phyloP scores from a whole-genome alignment of 2,113 vertebrate genomes.

The Thalassarche chlororhynchos region DNA sequence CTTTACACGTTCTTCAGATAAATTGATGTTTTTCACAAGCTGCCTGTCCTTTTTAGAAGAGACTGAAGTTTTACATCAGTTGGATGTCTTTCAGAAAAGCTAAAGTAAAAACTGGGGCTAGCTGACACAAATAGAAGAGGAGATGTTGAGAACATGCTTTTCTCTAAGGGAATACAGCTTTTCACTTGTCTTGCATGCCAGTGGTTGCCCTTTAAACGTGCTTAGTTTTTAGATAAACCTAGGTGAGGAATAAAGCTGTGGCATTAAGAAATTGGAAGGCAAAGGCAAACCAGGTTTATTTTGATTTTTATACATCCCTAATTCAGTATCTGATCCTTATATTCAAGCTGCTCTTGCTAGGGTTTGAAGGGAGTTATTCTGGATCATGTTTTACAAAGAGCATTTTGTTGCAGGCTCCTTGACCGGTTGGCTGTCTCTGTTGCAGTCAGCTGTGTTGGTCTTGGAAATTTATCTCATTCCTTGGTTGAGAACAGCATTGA shows the following conservation, averaged over 20 bases:
- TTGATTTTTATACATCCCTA: neutral
- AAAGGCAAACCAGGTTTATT: neutral
- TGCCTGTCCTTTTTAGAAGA: neutral
- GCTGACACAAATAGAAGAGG: neutral
- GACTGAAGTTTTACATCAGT: neutral
- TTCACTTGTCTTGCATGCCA: neutral
- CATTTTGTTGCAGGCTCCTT: neutral
- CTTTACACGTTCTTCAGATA: fast-evolving
- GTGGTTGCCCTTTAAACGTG: neutral
- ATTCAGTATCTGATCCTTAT: neutral
- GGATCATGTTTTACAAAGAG: neutral
- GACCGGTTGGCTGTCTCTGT: neutral
- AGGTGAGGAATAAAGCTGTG: neutral
- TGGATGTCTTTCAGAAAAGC: neutral
- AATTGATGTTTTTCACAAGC: neutral
- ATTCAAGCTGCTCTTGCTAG: neutral
- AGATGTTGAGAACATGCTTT: neutral
- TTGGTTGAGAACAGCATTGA: neutral
- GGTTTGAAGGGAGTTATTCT: neutral
- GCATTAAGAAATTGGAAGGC: neutral
- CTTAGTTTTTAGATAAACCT: neutral
- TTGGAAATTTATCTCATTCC: neutral
- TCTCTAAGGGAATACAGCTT: neutral
- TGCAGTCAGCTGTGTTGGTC: neutral
- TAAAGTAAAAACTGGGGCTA: neutral